Percentiles rank a stretch among this genome's conserved stretches.
Conservation (phyloP, 2,113 vertebrate species). For the Tautogolabrus adspersus region DNA sequence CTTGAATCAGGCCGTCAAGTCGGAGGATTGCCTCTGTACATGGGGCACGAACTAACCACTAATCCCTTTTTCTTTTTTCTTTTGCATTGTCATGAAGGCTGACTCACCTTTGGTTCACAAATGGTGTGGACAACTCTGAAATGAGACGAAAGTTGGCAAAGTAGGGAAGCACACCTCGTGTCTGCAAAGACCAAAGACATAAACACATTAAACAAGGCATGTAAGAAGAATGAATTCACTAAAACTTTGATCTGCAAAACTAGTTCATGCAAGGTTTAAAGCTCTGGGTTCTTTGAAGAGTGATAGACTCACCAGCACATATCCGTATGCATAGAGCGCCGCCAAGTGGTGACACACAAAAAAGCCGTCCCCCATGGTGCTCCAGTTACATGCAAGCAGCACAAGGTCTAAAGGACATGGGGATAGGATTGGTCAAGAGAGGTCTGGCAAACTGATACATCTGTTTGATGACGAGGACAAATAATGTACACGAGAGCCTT, state of each 20-base stretch:
- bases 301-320: constrained; percentile 83
- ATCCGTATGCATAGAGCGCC: constrained; percentile 88
- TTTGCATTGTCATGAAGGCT: not conserved
- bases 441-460: not conserved
- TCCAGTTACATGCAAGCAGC: constrained; percentile 87
- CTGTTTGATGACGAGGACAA: not conserved
- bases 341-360: constrained; percentile 88
- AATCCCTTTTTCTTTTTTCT: too few relatives aligned
- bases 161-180: constrained; percentile 83
- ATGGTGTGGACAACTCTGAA: constrained; percentile 87
- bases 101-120: constrained; percentile 86
- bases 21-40: too few relatives aligned
- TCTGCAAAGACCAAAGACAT: constrained; percentile 66
- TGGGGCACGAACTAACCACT: too few relatives aligned
- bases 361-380: constrained; percentile 85
- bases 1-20: too few relatives aligned
- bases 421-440: constrained; percentile 2
- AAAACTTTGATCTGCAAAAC: too few relatives aligned
- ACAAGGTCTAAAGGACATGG: constrained; percentile 78
- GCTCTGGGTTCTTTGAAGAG: not conserved
- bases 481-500: not conserved
- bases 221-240: too few relatives aligned
- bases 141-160: constrained; percentile 88
- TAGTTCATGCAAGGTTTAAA: not conserved
- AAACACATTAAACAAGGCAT: not conserved